These are phyloP conservation scores for Cartodere bifasciata DNA, from an alignment of 2,888 invertebrate genomes.

Conservation along the genomic window DNA sequence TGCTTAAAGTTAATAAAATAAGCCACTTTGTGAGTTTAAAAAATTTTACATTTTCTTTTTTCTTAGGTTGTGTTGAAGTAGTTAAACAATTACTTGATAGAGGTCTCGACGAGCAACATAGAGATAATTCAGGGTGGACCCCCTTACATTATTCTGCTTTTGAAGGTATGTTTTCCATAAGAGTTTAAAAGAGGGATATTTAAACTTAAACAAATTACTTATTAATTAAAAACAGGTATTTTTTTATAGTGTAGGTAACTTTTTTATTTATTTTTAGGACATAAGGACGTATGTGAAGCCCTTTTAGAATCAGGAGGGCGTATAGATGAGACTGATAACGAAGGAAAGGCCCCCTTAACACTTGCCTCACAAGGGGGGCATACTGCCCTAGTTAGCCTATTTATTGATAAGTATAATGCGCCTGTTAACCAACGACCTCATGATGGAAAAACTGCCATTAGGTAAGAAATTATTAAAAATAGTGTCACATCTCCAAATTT, in stretches of 20 bases:
- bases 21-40: too few species aligned
- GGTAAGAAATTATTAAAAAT: conserved; percentile 37
- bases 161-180: conserved; percentile 50
- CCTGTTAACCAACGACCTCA: conserved; percentile 78
- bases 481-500: too few species aligned
- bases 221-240: too few species aligned
- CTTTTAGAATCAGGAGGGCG: conserved; percentile 78
- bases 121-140: conserved; percentile 95
- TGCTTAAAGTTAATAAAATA: too few species aligned
- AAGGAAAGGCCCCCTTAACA: conserved; percentile 78
- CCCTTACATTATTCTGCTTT: conserved; percentile 93
- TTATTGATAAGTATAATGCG: conserved; percentile 62
- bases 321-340: conserved; percentile 81
- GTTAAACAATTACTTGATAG: conserved; percentile 80
- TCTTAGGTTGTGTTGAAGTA: conserved; percentile 63
- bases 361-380: conserved; percentile 86
- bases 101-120: conserved; percentile 74
- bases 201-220: too few species aligned
- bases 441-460: conserved; percentile 79
- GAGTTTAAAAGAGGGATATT: too few species aligned
- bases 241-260: too few species aligned
- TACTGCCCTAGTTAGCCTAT: conserved; percentile 47
- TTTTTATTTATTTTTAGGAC: conserved; percentile 46
- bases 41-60: too few species aligned
- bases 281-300: conserved; percentile 69